A percentile compares a stretch with the other conserved stretches of the same genome.
Evolutionary conservation across 1,140 invertebrate species (phyloP).

Genomic region (Zaprionus gabonicus): DNA sequence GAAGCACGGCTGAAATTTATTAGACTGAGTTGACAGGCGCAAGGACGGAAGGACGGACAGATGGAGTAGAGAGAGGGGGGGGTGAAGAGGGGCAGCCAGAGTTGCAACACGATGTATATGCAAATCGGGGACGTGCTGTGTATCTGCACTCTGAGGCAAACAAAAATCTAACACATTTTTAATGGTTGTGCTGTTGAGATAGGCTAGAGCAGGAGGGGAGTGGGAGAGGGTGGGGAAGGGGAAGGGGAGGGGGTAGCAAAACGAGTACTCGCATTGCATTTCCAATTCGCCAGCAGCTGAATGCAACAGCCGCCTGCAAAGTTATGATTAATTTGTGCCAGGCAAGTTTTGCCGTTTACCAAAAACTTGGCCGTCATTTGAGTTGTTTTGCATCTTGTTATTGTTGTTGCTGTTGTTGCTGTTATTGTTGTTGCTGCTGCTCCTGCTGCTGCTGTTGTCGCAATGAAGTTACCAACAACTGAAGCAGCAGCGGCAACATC

Average conservation of each 20-base stretch:
- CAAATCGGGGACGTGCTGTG: conserved; percentile 6
- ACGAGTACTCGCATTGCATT: conserved; percentile 35
- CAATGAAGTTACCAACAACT: conserved; percentile 56
- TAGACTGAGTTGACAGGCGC: conserved; percentile 33
- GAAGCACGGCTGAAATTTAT: conserved; percentile 68
- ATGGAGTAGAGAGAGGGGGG: neutral
- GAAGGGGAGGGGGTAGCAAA: too few species aligned
- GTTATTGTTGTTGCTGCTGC: conserved; percentile 1
- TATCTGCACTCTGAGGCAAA: conserved; percentile 14
- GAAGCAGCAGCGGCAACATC: conserved; percentile 22
- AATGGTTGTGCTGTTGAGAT: conserved; percentile 42
- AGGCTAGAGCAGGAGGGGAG: too few species aligned
- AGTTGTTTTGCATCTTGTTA: conserved; percentile 39
- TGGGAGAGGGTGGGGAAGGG: too few species aligned
- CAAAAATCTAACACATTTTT: conserved; percentile 67
- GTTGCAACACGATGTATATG: neutral
- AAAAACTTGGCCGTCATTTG: conserved; percentile 60
- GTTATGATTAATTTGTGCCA: conserved; percentile 79
- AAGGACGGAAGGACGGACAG: neutral
- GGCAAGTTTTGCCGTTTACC: conserved; percentile 71
- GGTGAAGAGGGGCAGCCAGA: neutral
- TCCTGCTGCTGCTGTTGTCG: conserved; percentile 20
- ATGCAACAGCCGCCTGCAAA: conserved; percentile 60
- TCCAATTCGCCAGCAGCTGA: conserved; percentile 28
- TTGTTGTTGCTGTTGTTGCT: conserved; percentile 1